Conservation (phyloP, 92 coral and sea anemone genomes). For the Scolanthus callimorphus region DNA sequence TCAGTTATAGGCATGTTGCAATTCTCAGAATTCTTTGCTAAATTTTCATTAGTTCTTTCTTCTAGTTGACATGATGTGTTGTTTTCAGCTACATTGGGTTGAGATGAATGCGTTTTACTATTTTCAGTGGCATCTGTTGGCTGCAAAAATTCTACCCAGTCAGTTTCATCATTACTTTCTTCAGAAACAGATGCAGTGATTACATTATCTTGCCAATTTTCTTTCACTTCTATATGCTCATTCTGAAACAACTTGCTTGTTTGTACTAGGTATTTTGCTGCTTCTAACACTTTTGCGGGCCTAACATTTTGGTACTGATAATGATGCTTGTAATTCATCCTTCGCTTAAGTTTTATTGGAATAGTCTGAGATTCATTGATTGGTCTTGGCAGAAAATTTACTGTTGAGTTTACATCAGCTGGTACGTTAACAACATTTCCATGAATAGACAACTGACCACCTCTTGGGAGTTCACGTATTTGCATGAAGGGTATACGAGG, state of each 20-base stretch:
- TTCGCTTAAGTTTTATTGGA: constrained; percentile 47
- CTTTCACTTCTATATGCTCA: constrained; percentile 52
- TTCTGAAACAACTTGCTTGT: constrained; percentile 52
- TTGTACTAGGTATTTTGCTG: constrained; percentile 29
- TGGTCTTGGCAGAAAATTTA: constrained; percentile 61
- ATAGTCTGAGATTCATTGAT: constrained; percentile 38
- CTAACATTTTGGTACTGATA: constrained; percentile 53
- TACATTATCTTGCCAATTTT: constrained; percentile 36
- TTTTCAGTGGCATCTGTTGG: neutral
- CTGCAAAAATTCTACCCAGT: constrained; percentile 34
- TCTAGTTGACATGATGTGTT: neutral
- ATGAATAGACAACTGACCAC: constrained; percentile 47
- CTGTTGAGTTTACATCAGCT: constrained; percentile 64
- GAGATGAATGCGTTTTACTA: neutral
- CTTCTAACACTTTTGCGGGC: constrained; percentile 40
- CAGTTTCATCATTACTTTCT: constrained; percentile 7
- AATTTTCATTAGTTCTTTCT: too few species aligned
- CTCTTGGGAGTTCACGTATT: constrained; percentile 56
- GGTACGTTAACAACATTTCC: constrained; percentile 64
- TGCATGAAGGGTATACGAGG: constrained; percentile 58
- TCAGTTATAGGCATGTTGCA: constrained; percentile 11
- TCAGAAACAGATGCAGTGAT: constrained; percentile 8
- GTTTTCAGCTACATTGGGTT: constrained; percentile 5
- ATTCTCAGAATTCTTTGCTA: constrained; percentile 1
- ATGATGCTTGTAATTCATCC: constrained; percentile 61